Percentiles rank a stretch among this genome's conserved stretches.
Conservation (phyloP, 2,113 vertebrate genomes). For the Propithecus coquereli region DNA sequence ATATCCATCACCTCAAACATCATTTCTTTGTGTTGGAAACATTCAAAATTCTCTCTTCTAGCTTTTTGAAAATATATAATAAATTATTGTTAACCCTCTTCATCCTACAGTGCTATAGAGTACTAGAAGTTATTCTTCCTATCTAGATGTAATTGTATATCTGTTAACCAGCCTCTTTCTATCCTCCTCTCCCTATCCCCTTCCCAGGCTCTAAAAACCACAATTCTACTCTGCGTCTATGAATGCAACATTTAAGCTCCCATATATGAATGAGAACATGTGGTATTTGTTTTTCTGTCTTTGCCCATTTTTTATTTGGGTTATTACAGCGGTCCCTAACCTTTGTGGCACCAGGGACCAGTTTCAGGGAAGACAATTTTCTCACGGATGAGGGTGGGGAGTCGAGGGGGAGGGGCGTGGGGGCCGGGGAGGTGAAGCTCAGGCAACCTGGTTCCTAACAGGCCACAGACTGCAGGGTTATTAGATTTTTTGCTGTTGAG, state of each 20-base stretch:
- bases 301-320: not conserved
- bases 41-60: not conserved
- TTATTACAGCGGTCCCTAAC: too few relatives aligned
- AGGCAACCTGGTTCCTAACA: too few relatives aligned
- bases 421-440: too few relatives aligned
- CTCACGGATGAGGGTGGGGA: too few relatives aligned
- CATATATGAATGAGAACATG: not conserved
- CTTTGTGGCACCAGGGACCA: too few relatives aligned
- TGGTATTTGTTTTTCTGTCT: not conserved
- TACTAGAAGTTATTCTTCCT: not conserved
- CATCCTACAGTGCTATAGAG: not conserved
- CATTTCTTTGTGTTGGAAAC: not conserved
- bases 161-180: not conserved
- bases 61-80: not conserved
- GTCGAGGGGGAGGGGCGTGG: too few relatives aligned
- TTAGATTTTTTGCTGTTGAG: not conserved
- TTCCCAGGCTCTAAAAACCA: not conserved
- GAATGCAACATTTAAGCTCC: not conserved
- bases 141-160: not conserved
- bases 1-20: not conserved
- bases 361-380: too few relatives aligned
- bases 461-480: not conserved
- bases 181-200: not conserved
- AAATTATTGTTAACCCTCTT: not conserved
- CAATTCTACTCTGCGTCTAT: not conserved